Conservation (phyloP, 2,113 vertebrate species). For the Gadus macrocephalus region DNA sequence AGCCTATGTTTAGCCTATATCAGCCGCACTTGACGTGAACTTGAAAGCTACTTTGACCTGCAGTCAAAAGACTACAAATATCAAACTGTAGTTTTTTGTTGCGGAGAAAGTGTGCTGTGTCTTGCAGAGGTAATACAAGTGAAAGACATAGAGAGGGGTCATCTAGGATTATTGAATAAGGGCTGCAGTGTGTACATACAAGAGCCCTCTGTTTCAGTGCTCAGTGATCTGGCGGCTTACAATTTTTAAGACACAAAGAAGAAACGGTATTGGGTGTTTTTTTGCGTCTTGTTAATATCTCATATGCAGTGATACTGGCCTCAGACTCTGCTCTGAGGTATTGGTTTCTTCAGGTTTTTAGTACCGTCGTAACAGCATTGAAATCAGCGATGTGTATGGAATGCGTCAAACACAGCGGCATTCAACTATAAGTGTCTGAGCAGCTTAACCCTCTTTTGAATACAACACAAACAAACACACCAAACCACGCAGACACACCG, state of each 20-base stretch:
- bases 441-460: too few species aligned
- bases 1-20: too few species aligned
- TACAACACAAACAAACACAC: too few species aligned
- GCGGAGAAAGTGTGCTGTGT: constrained; percentile 23
- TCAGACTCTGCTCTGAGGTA: too few species aligned
- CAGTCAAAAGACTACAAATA: constrained; percentile 18
- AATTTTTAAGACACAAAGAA: constrained; percentile 32
- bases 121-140: constrained; percentile 50
- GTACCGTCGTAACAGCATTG: too few species aligned
- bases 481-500: too few species aligned
- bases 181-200: constrained; percentile 45
- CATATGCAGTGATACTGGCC: too few species aligned
- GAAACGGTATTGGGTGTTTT: constrained; percentile 1
- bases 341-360: too few species aligned
- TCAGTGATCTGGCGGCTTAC: constrained; percentile 25
- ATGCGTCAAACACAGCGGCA: too few species aligned
- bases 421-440: too few species aligned
- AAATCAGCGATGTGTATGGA: too few species aligned
- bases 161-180: constrained; percentile 60
- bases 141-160: constrained; percentile 49
- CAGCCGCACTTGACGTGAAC: neutral
- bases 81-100: constrained; percentile 26
- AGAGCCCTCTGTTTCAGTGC: constrained; percentile 47
- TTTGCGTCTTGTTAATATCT: neutral
- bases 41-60: constrained; percentile 1